Evolutionary conservation across 2,888 invertebrate species (phyloP).

Genomic region (Neelides folsomi): DNA sequence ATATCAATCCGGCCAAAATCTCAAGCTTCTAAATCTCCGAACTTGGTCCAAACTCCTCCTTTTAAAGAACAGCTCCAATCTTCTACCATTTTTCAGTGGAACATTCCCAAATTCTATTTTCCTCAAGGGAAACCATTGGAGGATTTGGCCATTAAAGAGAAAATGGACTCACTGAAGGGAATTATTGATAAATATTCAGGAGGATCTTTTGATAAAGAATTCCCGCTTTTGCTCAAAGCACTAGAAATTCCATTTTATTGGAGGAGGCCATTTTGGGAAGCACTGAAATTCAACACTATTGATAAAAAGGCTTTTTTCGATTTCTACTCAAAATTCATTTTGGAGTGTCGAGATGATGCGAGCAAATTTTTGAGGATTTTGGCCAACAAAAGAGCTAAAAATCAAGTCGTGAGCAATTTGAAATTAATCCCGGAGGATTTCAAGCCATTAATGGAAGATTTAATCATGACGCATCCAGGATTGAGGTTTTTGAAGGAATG

Average conservation of each 20-base stretch:
- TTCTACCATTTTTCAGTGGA: no score
- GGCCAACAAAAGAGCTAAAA: slow-evolving; percentile 40
- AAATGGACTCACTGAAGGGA: no score
- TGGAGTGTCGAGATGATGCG: slow-evolving; percentile 70
- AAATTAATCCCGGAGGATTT: slow-evolving; percentile 55
- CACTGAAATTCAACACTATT: slow-evolving; percentile 36
- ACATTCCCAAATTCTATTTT: no score
- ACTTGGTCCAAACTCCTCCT: no score
- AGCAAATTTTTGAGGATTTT: slow-evolving; percentile 75
- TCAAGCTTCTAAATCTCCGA: no score
- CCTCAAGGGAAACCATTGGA: no score
- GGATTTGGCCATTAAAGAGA: no score
- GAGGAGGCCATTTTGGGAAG: slow-evolving; percentile 42
- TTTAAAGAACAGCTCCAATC: no score
- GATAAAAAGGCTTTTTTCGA: slow-evolving; percentile 17
- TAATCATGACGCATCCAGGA: slow-evolving; percentile 89
- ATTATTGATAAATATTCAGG: no score
- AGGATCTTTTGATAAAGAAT: no score
- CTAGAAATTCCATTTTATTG: slow-evolving; percentile 43
- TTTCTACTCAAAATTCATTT: slow-evolving; percentile 34
- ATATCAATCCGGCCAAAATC: no score
- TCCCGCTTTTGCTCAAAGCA: no score
- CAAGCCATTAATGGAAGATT: slow-evolving; percentile 82
- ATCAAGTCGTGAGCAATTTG: slow-evolving; percentile 40
- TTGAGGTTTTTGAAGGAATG: slow-evolving; percentile 48